Evolutionary conservation across 2,888 invertebrate species (phyloP), one percentile per base, ranked within the genome.

Genomic region (Ecdyonurus torrentis): DNA sequence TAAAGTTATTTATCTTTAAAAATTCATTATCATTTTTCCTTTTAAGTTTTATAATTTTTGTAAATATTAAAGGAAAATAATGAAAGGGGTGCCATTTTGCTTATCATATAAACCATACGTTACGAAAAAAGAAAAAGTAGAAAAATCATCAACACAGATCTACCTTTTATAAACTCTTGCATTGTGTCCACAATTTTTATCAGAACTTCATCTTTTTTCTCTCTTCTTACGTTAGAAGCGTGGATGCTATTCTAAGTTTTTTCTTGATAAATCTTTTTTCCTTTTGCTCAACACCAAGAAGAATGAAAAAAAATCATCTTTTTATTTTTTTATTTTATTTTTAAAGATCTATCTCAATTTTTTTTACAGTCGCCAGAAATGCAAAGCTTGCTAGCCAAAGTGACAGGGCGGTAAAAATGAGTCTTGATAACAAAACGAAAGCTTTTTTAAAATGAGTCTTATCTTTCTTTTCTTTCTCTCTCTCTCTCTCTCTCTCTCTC

Each of bases 151-250:
- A 37, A 37, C 7, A 5, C 7, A 37, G 37, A 37, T 37, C 37
- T 37, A 37, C 37, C 37, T 37, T 37, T 37, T 37, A 37, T 37
- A 37, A 37, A 37, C 37, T 37, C 37, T 37, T 37, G 37, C 37
- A 55, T 55, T 55, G 55, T 55, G 55, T 55, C 55, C 55, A 55
- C 55, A 55, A 55, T 55, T 55, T n/a, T 55, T 55, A 55, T 55
- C 55, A 55, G n/a, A 55, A 55, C 55, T 55, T 55, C 55, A 55
- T 55, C 55, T 55, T 37, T 37, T 37, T n/a, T n/a, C n/a, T 37
- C 37, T 37, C 37, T 37, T 37, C 37, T 37, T 37, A 37, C n/a
- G n/a, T n/a, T n/a, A n/a, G n/a, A 37, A 37, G 7, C 37, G 37
- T 37, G n/a, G n/a, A n/a, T n/a, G 37, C 37, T 37, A 37, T 37